A percentile compares a stretch with the other conserved stretches of the same genome.
These are phyloP conservation scores for Microctonus aethiopoides DNA, from an alignment of 2,888 invertebrate genomes.

Conservation along the genomic window DNA sequence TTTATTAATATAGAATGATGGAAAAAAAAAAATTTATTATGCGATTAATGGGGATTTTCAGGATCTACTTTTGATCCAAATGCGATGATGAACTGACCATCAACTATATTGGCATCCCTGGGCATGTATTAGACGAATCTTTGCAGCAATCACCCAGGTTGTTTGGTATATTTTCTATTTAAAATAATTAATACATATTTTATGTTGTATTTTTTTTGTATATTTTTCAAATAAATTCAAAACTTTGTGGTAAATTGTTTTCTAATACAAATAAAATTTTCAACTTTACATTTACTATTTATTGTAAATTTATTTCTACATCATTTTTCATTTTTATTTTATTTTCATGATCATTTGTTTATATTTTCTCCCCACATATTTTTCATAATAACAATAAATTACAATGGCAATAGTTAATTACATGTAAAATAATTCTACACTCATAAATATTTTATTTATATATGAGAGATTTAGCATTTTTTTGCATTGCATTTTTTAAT, in stretches of 20 bases:
- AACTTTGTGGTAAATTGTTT: conserved; percentile 24
- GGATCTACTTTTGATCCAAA: conserved; percentile 58
- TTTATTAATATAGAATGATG: not conserved
- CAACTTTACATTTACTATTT: not conserved
- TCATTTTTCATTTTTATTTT: not conserved
- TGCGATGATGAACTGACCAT: conserved; percentile 55
- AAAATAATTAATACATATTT: conserved; percentile 10
- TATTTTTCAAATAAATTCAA: conserved; percentile 37
- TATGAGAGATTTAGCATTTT: conserved; percentile 33
- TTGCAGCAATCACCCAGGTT: conserved; percentile 13
- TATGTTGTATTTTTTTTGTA: conserved; percentile 36
- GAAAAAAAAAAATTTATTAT: conserved; percentile 42
- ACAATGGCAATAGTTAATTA: not conserved
- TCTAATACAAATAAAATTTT: conserved; percentile 15
- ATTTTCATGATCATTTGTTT: not conserved
- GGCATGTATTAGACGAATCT: conserved; percentile 41
- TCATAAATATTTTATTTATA: not conserved
- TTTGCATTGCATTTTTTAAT: conserved; percentile 37
- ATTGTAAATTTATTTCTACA: not conserved
- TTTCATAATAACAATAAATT: not conserved
- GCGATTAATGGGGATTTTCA: conserved; percentile 61
- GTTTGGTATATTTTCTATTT: conserved; percentile 29
- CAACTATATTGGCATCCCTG: conserved; percentile 47
- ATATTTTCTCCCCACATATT: not conserved
- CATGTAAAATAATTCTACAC: not conserved